These are phyloP conservation scores for Entelurus aequoreus DNA, from an alignment of 2,113 vertebrate genomes.

Conservation along the genomic window DNA sequence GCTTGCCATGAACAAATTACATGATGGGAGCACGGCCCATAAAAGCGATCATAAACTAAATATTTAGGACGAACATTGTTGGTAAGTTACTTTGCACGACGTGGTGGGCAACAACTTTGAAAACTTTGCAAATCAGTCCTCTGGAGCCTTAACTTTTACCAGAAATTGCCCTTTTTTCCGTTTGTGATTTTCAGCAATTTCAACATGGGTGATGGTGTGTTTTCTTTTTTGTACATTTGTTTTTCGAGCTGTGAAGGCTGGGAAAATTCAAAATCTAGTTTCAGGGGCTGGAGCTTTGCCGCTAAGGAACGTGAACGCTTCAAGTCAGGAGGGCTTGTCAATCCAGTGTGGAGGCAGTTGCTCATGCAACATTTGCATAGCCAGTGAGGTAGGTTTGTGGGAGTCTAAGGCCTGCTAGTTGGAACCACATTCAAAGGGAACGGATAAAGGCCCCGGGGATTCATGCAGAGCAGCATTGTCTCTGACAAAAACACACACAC, in stretches of 20 bases:
- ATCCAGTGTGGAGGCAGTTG: constrained; percentile 45
- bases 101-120: neutral
- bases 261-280: constrained; percentile 1
- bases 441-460: constrained; percentile 66
- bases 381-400: constrained; percentile 39
- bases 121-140: neutral
- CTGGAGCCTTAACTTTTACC: neutral
- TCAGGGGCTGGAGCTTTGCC: neutral
- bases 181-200: neutral
- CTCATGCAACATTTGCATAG: constrained; percentile 72
- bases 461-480: constrained; percentile 62
- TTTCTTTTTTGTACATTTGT: neutral
- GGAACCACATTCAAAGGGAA: constrained; percentile 70
- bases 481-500: constrained; percentile 41
- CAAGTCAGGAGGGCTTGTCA: constrained; percentile 45
- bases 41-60: too few species aligned
- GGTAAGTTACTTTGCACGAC: neutral
- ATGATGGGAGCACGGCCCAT: too few species aligned
- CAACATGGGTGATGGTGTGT: neutral
- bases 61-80: neutral
- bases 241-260: neutral
- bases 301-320: constrained; percentile 39
- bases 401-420: constrained; percentile 56
- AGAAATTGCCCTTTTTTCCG: neutral
- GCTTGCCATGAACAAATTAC: neutral